A percentile compares a stretch with the other conserved stretches of the same genome.
Evolutionary conservation across 2,113 vertebrate species (phyloP).

Genomic region (Actenoides lindsayi): DNA sequence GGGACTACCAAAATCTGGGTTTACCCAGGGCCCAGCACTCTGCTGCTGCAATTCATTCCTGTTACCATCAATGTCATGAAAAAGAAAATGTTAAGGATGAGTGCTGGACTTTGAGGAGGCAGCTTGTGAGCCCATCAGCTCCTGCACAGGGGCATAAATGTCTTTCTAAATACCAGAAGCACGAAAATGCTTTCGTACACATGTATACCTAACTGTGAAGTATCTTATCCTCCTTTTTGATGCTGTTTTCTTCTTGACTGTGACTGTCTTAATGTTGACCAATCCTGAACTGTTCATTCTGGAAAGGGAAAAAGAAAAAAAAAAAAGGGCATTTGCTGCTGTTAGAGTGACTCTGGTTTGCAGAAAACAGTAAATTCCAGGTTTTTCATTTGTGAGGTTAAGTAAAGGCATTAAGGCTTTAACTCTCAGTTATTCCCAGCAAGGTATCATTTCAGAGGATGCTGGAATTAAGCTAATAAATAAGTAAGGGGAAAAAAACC

Average conservation of each 20-base stretch:
- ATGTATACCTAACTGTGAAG: background rate
- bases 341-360: background rate
- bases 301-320: background rate
- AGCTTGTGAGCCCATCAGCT: background rate
- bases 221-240: background rate
- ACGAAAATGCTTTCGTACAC: background rate
- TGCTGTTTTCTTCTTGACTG: background rate
- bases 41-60: background rate
- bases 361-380: background rate
- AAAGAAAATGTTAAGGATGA: background rate
- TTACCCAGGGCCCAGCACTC: background rate
- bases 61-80: background rate
- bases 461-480: conserved; percentile 51
- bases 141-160: background rate
- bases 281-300: background rate
- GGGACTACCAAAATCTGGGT: background rate
- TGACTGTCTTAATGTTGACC: background rate
- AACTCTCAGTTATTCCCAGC: background rate
- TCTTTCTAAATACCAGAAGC: background rate
- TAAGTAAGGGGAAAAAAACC: background rate
- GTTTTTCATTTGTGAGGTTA: conserved; percentile 4
- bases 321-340: background rate
- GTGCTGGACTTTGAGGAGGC: background rate
- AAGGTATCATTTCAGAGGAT: background rate
- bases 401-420: background rate